Evolutionary conservation across 2,797 vertebrate genomes (phyloP), one percentile per base, ranked within the genome.

Genomic region (Borostomias antarcticus): DNA sequence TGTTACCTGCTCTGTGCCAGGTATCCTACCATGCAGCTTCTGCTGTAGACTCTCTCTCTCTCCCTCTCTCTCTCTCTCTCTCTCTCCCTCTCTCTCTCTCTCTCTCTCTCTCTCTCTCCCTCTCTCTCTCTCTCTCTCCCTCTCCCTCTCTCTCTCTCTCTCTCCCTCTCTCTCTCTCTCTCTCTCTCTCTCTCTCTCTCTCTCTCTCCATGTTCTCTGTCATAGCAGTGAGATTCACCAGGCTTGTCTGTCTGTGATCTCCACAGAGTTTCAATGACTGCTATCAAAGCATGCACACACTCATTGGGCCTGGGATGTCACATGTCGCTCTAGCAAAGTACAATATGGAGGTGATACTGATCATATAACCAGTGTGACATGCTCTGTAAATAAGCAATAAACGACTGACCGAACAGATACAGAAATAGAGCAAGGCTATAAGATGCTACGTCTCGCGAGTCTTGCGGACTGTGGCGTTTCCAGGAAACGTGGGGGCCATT

Each of bases 261-360:
- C 35, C 21, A 58, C 23, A 25, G 30, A 50, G 47, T 8, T 23
- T 50, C 47, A 19, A 50, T 9, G 19, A 50, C 23, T 15, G 23
- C 11, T 21, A 77, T 86, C 83, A 83, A 81, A 82, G 47, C 47
- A 50, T 77, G 50, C 57, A 43, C 66, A 73, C 64, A 51, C 57
- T 3, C n/a, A n/a, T n/a, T n/a, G 51, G 32, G 7, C 21, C 5
- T 45, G 40, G n/a, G n/a, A n/a, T 62, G 17, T 62, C 25, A 48
- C 35, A 69, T 68, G 65, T 83, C 76, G 50, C 13, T 72, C 82
- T 75, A 57, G 70, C n/a, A 52, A 58, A 33, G 74, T 33, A 63
- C 78, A 72, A 75, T 66, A 69, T 45, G 53, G 57, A 64, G 21
- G 54, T 25, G 40, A 71, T 66, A 65, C 40, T 35, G 54, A 73